Evolutionary conservation across 2,797 vertebrate species (phyloP).

Genomic region (Takifugu rubripes): DNA sequence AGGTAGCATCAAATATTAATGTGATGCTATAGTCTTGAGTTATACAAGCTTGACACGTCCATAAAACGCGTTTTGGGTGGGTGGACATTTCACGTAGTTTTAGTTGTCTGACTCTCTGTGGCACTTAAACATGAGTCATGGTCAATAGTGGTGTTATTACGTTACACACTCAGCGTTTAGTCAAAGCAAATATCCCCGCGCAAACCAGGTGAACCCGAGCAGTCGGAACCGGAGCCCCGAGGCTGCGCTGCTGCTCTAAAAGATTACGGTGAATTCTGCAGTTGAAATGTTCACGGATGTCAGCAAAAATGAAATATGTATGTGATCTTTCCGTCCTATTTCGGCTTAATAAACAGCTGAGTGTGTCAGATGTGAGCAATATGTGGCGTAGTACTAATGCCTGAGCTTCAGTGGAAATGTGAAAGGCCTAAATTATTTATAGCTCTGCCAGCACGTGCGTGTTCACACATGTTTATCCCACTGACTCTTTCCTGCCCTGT

Average conservation of each 20-base stretch:
- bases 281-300: background rate
- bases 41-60: no score
- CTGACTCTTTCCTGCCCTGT: constrained; percentile 29
- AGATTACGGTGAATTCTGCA: background rate
- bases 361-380: constrained; percentile 5
- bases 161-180: constrained; percentile 32
- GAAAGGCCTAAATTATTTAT: constrained; percentile 63
- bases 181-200: constrained; percentile 39
- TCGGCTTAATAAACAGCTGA: constrained; percentile 14
- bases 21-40: no score
- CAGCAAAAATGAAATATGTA: constrained; percentile 4
- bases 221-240: constrained; percentile 16
- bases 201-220: constrained; percentile 35
- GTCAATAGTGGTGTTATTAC: constrained; percentile 18
- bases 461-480: constrained; percentile 55
- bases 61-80: no score
- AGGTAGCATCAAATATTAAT: no score
- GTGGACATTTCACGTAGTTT: background rate
- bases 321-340: background rate
- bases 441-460: constrained; percentile 31
- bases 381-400: constrained; percentile 1
- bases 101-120: constrained; percentile 12
- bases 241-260: background rate
- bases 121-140: constrained; percentile 19
- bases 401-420: constrained; percentile 34